A percentile compares a stretch with the other conserved stretches of the same genome.
Conservation (phyloP, 2,888 invertebrate species). For the Xestoiulus laeticollis region DNA sequence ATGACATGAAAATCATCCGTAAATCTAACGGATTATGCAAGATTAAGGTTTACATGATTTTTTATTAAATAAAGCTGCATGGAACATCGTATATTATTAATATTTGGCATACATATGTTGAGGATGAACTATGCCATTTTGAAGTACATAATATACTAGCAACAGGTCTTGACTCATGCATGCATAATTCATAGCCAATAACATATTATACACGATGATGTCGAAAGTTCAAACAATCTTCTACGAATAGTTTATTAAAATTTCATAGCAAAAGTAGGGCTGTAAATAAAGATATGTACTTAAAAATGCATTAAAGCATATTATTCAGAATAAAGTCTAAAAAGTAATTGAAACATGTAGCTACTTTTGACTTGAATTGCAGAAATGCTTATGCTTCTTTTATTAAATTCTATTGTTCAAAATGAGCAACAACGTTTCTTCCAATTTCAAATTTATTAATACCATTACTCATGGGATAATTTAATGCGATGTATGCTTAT, state of each 20-base stretch:
- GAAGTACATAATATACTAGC: background rate
- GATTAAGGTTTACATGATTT: background rate
- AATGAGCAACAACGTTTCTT: no score
- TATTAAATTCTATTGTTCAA: no score
- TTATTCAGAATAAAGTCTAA: background rate
- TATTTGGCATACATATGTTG: background rate
- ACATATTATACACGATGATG: background rate
- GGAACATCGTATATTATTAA: background rate
- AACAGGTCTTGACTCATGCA: background rate
- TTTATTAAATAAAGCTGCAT: background rate
- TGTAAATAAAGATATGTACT: background rate
- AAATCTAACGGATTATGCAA: background rate
- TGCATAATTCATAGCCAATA: background rate
- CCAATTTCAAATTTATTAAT: no score
- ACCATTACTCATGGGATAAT: no score
- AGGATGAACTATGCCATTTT: conserved; percentile 7
- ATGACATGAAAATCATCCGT: background rate
- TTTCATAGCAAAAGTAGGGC: background rate
- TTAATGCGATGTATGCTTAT: no score
- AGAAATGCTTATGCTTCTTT: no score
- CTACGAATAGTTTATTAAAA: background rate
- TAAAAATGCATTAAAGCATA: background rate
- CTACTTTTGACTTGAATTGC: no score
- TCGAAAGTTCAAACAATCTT: background rate
- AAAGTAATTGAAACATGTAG: no score